These are phyloP conservation scores for Lethocerus indicus DNA, from an alignment of 1,140 invertebrate genomes.

Conservation along the genomic window DNA sequence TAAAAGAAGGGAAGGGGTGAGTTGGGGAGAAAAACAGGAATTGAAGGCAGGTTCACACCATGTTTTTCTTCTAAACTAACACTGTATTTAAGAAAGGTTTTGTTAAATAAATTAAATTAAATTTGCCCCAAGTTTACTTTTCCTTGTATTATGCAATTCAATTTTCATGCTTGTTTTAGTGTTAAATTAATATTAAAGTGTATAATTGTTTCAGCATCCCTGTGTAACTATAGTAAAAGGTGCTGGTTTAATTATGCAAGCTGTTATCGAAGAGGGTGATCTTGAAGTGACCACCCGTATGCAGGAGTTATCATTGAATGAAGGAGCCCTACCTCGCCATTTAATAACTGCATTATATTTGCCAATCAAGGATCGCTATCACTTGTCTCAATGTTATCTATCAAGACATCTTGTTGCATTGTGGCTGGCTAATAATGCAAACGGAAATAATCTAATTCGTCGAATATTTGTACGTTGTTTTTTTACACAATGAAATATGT, in stretches of 20 bases:
- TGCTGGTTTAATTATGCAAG: constrained; percentile 89
- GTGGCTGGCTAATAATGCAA: constrained; percentile 92
- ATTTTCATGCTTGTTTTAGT: background rate
- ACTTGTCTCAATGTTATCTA: constrained; percentile 75
- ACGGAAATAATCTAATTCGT: constrained; percentile 72
- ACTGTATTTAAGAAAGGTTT: too few relatives aligned
- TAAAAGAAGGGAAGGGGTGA: too few relatives aligned
- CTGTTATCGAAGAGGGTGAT: constrained; percentile 94
- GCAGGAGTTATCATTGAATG: constrained; percentile 89
- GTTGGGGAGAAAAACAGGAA: too few relatives aligned
- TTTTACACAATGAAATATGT: background rate
- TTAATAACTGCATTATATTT: constrained; percentile 83
- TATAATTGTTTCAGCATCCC: constrained; percentile 51
- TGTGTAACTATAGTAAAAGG: constrained; percentile 96
- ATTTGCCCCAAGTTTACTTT: too few relatives aligned
- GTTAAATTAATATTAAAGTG: constrained; percentile 4
- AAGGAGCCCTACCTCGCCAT: constrained; percentile 92
- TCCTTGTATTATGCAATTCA: too few relatives aligned
- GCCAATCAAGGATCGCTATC: constrained; percentile 50
- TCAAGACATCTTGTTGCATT: constrained; percentile 90
- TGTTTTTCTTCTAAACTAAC: too few relatives aligned
- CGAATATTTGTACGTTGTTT: constrained; percentile 60
- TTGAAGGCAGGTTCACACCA: too few relatives aligned
- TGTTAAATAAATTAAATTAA: too few relatives aligned
- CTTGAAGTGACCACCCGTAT: constrained; percentile 78